These are phyloP conservation scores for Nycticebus coucang DNA, from an alignment of 2,113 vertebrate genomes.

Conservation along the genomic window DNA sequence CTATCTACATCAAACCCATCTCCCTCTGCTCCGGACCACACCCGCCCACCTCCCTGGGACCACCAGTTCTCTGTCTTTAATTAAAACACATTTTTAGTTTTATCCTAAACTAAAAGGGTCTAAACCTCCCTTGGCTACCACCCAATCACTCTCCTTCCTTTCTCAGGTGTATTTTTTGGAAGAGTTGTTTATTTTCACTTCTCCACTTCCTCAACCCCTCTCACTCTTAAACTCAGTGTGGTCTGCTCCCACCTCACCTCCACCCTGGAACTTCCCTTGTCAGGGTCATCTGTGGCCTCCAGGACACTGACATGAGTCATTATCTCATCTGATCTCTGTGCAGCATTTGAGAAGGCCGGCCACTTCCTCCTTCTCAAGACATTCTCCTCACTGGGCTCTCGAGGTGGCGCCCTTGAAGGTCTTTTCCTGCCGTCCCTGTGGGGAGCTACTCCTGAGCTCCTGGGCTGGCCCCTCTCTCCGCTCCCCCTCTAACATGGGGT, in stretches of 20 bases:
- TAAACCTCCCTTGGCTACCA: not conserved
- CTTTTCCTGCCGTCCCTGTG: not conserved
- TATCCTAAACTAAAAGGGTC: not conserved
- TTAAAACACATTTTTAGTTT: no score
- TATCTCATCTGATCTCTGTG: not conserved
- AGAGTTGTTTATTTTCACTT: not conserved
- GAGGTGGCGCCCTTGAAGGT: not conserved
- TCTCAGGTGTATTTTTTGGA: constrained; percentile 6
- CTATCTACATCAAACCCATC: accelerated
- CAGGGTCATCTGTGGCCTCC: not conserved
- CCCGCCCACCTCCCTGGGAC: not conserved
- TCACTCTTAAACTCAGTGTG: not conserved
- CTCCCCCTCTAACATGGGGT: not conserved
- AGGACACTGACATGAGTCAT: not conserved
- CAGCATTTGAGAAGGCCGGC: not conserved
- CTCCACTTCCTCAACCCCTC: not conserved
- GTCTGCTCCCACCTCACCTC: not conserved
- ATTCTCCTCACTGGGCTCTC: not conserved
- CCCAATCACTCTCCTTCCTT: no score
- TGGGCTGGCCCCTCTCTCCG: not conserved
- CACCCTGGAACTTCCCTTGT: not conserved
- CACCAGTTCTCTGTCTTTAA: not conserved
- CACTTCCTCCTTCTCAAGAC: constrained; percentile 28
- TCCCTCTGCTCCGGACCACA: not conserved
- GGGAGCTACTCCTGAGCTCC: not conserved